phyloP scores from a whole-genome alignment of 2,797 vertebrate species.

The Hoplostethus atlanticus region DNA sequence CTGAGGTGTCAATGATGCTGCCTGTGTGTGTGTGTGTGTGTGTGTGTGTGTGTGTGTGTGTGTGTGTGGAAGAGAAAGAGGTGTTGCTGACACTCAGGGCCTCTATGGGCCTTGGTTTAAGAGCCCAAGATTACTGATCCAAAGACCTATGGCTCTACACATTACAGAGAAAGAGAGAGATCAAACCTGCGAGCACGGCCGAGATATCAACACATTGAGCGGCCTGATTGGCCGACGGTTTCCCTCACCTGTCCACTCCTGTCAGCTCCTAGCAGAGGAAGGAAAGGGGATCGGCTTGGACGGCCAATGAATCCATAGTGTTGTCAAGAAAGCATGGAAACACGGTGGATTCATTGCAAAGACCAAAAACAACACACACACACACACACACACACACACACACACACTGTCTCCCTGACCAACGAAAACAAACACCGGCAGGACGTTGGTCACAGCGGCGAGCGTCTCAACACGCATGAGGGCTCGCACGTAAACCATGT shows the following conservation, averaged over 20 bases:
- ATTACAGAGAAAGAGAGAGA: constrained; percentile 66
- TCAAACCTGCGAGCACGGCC: constrained; percentile 60
- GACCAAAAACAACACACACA: background rate
- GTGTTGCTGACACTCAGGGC: constrained; percentile 76
- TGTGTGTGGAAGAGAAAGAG: constrained; percentile 38
- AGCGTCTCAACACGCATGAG: background rate
- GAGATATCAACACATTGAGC: constrained; percentile 63
- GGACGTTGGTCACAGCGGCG: constrained; percentile 24
- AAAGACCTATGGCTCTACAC: constrained; percentile 64
- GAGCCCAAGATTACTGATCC: constrained; percentile 70
- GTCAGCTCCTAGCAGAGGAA: constrained; percentile 40
- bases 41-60: constrained; percentile 34
- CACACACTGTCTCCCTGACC: no score
- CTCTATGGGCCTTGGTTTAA: constrained; percentile 58
- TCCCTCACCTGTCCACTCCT: constrained; percentile 69
- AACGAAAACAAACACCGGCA: constrained; percentile 26
- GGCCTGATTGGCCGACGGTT: constrained; percentile 64
- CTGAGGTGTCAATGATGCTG: constrained; percentile 76
- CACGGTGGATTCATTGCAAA: constrained; percentile 13
- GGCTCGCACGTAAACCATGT: background rate
- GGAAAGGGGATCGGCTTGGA: constrained; percentile 13
- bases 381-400: no score
- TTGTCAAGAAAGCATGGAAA: background rate
- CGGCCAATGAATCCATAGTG: constrained; percentile 27
- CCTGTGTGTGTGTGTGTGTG: constrained; percentile 32